A percentile compares a stretch with the other conserved stretches of the same genome.
Evolutionary conservation across 2,888 invertebrate species (phyloP).

Genomic region (Rhagonycha lutea): DNA sequence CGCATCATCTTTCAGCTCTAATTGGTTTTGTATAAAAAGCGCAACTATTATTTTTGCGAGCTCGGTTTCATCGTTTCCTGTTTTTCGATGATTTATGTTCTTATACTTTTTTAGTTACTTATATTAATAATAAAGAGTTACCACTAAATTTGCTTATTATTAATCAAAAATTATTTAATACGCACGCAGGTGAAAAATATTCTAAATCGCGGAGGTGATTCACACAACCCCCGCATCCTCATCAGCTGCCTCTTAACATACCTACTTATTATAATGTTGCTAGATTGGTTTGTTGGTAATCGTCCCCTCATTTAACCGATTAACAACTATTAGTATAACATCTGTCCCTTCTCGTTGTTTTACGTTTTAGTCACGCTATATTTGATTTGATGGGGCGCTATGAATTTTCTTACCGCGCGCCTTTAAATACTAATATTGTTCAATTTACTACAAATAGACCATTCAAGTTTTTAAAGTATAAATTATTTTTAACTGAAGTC

Average conservation of each 20-base stretch:
- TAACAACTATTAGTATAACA: constrained; percentile 30
- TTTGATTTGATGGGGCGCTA: constrained; percentile 14
- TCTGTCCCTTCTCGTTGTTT: constrained; percentile 38
- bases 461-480: no score
- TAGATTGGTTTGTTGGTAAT: constrained; percentile 4
- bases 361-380: constrained; percentile 33
- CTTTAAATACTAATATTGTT: not conserved
- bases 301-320: constrained; percentile 24
- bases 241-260: constrained; percentile 25
- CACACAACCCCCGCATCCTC: constrained; percentile 21
- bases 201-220: constrained; percentile 16
- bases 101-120: constrained; percentile 5
- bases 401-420: not conserved
- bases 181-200: constrained; percentile 24
- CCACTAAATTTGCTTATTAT: not conserved
- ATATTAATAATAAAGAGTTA: constrained; percentile 19
- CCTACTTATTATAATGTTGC: constrained; percentile 3
- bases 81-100: constrained; percentile 30
- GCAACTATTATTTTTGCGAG: constrained; percentile 44
- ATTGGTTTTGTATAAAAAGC: constrained; percentile 47
- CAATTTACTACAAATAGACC: no score
- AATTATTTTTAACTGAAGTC: no score
- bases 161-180: not conserved
- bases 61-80: constrained; percentile 39
- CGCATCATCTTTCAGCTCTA: constrained; percentile 54